Evolutionary conservation across 2,113 vertebrate genomes (phyloP).

Genomic region (Anhinga anhinga): DNA sequence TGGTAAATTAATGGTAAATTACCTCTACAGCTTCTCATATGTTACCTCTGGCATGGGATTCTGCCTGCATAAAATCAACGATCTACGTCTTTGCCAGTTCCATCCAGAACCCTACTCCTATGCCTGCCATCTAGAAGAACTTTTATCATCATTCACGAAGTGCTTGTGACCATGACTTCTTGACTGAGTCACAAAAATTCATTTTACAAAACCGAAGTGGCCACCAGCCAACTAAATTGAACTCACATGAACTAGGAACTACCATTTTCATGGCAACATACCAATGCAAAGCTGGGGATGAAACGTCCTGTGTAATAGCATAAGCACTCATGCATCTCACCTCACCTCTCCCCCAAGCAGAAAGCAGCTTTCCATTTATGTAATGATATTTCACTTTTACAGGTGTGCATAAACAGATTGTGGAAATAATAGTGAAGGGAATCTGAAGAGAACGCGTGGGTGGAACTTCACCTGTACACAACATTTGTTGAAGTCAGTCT

Average conservation of each 20-base stretch:
- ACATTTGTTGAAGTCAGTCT: not conserved
- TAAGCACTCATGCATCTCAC: not conserved
- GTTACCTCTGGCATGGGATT: not conserved
- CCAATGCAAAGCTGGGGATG: not conserved
- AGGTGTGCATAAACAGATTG: not conserved
- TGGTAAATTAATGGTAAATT: not conserved
- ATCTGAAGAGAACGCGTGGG: not conserved
- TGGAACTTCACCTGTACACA: not conserved
- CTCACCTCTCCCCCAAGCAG: not conserved
- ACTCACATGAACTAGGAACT: not conserved
- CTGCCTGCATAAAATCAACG: not conserved
- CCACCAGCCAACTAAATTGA: not conserved
- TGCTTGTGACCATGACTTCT: not conserved
- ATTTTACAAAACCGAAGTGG: not conserved
- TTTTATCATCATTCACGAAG: not conserved
- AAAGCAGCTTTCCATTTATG: not conserved
- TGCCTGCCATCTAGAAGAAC: not conserved
- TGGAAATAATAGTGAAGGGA: not conserved
- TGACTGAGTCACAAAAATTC: not conserved
- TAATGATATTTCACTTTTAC: not conserved
- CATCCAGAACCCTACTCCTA: not conserved
- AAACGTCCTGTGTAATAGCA: not conserved
- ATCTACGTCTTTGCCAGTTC: not conserved
- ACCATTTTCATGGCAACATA: not conserved
- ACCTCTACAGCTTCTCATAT: fast-evolving